These are phyloP conservation scores for Laothoe populi DNA, from an alignment of 2,888 invertebrate genomes.

Conservation along the genomic window DNA sequence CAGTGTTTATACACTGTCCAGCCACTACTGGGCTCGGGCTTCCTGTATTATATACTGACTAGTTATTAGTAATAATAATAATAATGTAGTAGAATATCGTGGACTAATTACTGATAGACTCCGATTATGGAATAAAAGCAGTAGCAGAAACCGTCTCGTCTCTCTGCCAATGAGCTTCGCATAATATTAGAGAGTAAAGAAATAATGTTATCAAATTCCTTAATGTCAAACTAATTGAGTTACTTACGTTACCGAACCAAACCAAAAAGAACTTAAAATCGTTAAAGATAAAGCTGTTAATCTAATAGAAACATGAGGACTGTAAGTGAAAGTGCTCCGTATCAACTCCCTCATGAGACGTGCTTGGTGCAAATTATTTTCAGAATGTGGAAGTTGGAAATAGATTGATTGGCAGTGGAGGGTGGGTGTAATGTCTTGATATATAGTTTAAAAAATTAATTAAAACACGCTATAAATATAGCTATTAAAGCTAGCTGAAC, in stretches of 20 bases:
- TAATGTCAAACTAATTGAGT: constrained; percentile 18
- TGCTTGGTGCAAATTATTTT: constrained; percentile 13
- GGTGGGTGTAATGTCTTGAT: neutral
- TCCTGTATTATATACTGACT: too few species aligned
- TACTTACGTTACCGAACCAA: neutral
- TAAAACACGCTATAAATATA: too few species aligned
- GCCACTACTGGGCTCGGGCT: too few species aligned
- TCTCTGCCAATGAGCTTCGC: neutral
- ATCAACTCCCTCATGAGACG: constrained; percentile 3
- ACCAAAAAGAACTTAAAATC: neutral
- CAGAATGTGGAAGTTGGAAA: constrained; percentile 18
- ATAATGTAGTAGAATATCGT: too few species aligned
- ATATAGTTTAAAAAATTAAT: too few species aligned
- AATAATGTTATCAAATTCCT: constrained; percentile 16
- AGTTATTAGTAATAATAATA: too few species aligned
- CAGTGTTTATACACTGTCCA: too few species aligned
- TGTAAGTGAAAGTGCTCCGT: constrained; percentile 13
- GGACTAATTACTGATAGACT: too few species aligned
- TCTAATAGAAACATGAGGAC: neutral
- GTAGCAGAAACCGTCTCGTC: neutral
- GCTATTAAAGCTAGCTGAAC: too few species aligned
- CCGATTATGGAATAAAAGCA: too few species aligned
- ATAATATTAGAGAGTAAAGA: neutral
- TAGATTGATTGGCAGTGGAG: constrained; percentile 12
- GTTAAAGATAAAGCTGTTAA: neutral